Evolutionary conservation across 2,113 vertebrate species (phyloP), one percentile per base, ranked within the genome.

Genomic region (Rhombomys opimus): DNA sequence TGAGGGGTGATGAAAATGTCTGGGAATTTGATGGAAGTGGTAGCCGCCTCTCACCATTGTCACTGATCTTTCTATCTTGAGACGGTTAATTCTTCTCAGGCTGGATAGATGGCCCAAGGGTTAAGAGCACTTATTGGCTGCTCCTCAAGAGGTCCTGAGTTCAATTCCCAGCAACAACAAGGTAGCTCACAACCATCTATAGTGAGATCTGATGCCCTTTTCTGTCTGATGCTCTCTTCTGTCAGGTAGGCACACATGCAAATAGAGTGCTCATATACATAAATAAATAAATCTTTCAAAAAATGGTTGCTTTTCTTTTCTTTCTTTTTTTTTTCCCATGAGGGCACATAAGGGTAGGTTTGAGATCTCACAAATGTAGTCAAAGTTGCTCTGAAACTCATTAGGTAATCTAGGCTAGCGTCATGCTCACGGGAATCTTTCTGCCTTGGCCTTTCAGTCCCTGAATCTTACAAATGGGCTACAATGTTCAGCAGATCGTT

Each of bases 321-420:
- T 41, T 41, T 35, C 2, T 67, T 50, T 32, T 5, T 68, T 50
- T 35, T 61, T 20, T 9, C 25, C 61, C 30, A 12, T 57, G 50
- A 18, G 23, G 46, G n/a, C 0, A 2, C 1, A 3, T 73, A 30
- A 27, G 22, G 52, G 35, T 73, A 57, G 52, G 32, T 72, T 87
- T 87, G 46, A 25, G 32, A 27, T 73, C 52, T 38, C 14, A 17
- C 1, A 0, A 0, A 2, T 50, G 41, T 57, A n/a, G 50, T 25
- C 13, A 15, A 73, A 68, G 50, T 72, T 73, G 50, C 13, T 52
- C 32, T 72, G 67, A 12, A 73, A 70, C 35, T 88, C 32, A 57
- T 50, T 88, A 11, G 20, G 12, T 87, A 68, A 67, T 41, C 30
- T 70, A 57, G 67, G 67, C 32, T 86, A 54, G 32, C 50, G 50